phyloP scores from a whole-genome alignment of 2,888 invertebrate genomes.

The Acleris sparsana region DNA sequence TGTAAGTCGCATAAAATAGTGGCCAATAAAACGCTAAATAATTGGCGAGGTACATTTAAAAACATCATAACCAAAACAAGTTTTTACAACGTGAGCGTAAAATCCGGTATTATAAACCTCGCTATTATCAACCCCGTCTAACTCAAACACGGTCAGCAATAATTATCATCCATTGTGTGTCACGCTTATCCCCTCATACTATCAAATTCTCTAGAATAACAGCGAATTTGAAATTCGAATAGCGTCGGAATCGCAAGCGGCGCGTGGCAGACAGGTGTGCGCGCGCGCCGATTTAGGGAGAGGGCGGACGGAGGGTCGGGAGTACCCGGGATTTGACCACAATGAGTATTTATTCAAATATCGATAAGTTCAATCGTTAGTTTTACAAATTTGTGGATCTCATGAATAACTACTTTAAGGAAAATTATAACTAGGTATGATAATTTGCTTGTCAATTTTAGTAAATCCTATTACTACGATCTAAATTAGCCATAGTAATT shows the following conservation, averaged over 20 bases:
- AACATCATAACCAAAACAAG: too few species aligned
- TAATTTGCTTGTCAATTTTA: too few species aligned
- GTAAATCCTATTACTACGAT: too few species aligned
- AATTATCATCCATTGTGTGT: slow-evolving; percentile 30
- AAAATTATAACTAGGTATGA: too few species aligned
- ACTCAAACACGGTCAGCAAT: slow-evolving; percentile 26
- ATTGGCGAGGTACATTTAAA: too few species aligned
- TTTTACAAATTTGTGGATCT: too few species aligned
- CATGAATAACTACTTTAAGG: too few species aligned
- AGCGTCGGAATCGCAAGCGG: slow-evolving; percentile 34
- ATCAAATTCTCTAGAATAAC: slow-evolving; percentile 11
- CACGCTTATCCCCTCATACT: slow-evolving; percentile 7
- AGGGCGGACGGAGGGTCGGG: slow-evolving; percentile 29
- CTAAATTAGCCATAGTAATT: too few species aligned
- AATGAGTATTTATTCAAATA: slow-evolving; percentile 9
- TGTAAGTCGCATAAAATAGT: too few species aligned
- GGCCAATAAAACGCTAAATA: too few species aligned
- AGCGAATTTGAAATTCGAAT: slow-evolving; percentile 32
- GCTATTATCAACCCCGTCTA: slow-evolving; percentile 9
- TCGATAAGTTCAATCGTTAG: slow-evolving; percentile 10
- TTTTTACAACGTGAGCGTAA: too few species aligned
- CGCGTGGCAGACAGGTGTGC: slow-evolving; percentile 43
- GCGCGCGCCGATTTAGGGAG: slow-evolving; percentile 37
- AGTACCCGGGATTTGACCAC: slow-evolving; percentile 28
- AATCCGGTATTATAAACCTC: slow-evolving; percentile 2